Evolutionary conservation across 1,140 invertebrate genomes (phyloP).

Genomic region (silkworm (Bombyx mori)): DNA sequence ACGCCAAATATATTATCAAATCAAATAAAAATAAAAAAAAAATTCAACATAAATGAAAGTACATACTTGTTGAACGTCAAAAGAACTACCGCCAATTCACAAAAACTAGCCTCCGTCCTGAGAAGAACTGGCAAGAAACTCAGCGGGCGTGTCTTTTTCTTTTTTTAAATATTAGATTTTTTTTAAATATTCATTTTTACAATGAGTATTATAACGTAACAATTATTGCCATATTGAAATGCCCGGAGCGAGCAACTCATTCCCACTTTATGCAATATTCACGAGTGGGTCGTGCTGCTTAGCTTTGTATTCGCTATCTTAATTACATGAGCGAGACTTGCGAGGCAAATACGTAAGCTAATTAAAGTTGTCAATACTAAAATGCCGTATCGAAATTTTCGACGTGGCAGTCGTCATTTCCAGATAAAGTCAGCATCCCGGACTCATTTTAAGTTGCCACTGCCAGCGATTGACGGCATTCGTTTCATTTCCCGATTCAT

Average conservation of each 20-base stretch:
- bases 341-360: neutral
- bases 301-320: neutral
- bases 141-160: too few relatives aligned
- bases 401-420: neutral
- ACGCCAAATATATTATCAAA: too few relatives aligned
- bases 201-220: too few relatives aligned
- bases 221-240: too few relatives aligned
- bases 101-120: too few relatives aligned
- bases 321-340: neutral
- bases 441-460: constrained; percentile 15
- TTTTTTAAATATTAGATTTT: too few relatives aligned
- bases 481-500: constrained; percentile 5
- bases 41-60: neutral
- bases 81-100: too few relatives aligned
- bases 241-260: too few relatives aligned
- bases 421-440: constrained; percentile 24
- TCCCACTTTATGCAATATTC: neutral
- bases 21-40: neutral
- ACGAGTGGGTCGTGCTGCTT: neutral
- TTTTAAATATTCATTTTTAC: too few relatives aligned
- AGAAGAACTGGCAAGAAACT: too few relatives aligned
- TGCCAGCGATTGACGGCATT: constrained; percentile 4
- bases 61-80: too few relatives aligned
- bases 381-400: neutral
- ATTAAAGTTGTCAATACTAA: neutral